Base-by-base conservation (phyloP, 2,113 vertebrate genomes). In the Brachionichthys hirsutus region DNA sequence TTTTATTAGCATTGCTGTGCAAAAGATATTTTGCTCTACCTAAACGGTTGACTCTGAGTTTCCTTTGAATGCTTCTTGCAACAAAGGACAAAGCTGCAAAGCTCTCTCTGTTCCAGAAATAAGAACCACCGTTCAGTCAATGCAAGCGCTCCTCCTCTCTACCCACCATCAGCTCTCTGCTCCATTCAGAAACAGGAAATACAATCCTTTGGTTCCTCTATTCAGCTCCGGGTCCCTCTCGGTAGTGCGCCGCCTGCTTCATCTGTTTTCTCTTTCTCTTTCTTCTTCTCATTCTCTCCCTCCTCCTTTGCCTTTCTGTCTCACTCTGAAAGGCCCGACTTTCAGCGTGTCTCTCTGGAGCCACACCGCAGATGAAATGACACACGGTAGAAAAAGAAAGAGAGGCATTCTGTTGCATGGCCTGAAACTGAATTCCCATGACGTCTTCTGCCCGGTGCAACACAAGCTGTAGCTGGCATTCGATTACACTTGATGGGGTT, bases 151-250 rank as follows among this genome's bases (percentile, higher is more conserved):
- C 20, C 76, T 84, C 73, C 55, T 49, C 65, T 54, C 73, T 66
- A 55, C 69, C 58, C 17, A 3, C 5, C n/a, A 10, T 62, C 66
- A 57, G 19, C 64, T 75, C 69, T 69, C 43, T 30, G 2, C 63
- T 86, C 89, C 86, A 89, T 90, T 90, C 85, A 92, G 45, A 80
- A 76, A 75, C 55, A 73, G 76, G 88, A 85, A 89, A 92, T 75
- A 88, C 85, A 89, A 91, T 90, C 85, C 88, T 75, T 56, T 67
- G 78, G 67, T 77, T 88, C 74, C 58, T 80, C 83, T 78, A 85
- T 86, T 87, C 87, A 86, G 72, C 83, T 62, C 49, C 12, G 47
- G 6, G 42, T 73, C 83, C 85, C 85, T 77, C 54, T 68, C 67
- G 85, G 83, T 59, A 74, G 54, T 54, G 62, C 59, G 68, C 56